Evolutionary conservation across 2,113 vertebrate genomes (phyloP).

Genomic region (Colistium nudipinnis): DNA sequence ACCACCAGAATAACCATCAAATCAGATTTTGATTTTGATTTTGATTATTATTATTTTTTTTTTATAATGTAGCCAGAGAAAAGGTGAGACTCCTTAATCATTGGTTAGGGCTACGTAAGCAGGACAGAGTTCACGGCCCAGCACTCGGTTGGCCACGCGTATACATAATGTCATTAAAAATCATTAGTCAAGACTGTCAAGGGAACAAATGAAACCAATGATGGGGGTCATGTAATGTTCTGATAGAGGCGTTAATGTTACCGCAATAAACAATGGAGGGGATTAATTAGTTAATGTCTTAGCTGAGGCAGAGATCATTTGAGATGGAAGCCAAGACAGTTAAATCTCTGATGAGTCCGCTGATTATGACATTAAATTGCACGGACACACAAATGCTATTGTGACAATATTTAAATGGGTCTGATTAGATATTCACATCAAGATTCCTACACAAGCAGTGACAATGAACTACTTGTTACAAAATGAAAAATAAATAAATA

Average conservation of each 20-base stretch:
- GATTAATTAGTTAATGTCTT: slow-evolving; percentile 36
- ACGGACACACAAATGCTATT: slow-evolving; percentile 13
- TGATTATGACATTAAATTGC: slow-evolving; percentile 25
- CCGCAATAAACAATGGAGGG: slow-evolving; percentile 42
- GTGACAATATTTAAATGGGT: slow-evolving; percentile 1
- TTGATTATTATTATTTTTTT: too few species aligned
- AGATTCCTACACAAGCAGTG: slow-evolving; percentile 6
- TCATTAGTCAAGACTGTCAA: slow-evolving; percentile 21
- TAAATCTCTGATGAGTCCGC: slow-evolving; percentile 15
- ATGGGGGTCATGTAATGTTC: slow-evolving; percentile 32
- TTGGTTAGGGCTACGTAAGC: background rate
- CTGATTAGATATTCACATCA: background rate
- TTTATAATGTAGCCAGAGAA: too few species aligned
- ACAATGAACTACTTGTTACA: background rate
- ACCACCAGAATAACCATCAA: background rate
- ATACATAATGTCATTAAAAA: slow-evolving; percentile 30
- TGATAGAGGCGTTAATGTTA: slow-evolving; percentile 32
- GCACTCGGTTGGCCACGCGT: background rate
- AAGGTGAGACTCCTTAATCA: too few species aligned
- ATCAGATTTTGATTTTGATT: background rate
- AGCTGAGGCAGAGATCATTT: slow-evolving; percentile 33
- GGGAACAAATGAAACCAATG: slow-evolving; percentile 31
- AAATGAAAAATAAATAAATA: too few species aligned
- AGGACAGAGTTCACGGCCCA: background rate
- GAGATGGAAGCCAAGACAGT: slow-evolving; percentile 26